Base-by-base conservation (phyloP, 2,888 invertebrate species). In the Acronicta alni region DNA sequence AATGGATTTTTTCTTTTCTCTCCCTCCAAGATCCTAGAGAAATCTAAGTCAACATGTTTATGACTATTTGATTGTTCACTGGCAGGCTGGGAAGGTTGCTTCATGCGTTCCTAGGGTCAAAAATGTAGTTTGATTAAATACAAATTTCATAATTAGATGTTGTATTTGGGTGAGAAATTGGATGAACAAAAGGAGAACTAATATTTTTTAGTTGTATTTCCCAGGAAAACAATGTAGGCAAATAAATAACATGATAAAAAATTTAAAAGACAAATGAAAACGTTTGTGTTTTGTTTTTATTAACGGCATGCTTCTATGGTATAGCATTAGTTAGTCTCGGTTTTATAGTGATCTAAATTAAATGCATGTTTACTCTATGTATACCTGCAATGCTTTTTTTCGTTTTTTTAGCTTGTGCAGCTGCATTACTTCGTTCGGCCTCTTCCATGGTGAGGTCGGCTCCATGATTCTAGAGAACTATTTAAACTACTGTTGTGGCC, bases 1-100 rank as follows among this genome's bases (percentile, higher is more conserved):
- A 97, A 98, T 9, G 97, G 97, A 88, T 97, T 97, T 83, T 96
- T 97, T 51, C 97, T 95, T 83, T 97, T 97, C 48, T 95, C 95
- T 18, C 95, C 88, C 64, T 93, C 86, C 5, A 89, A 70, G 17
- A 94, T 81, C 72, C 91, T 90, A 38, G 95, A 93, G 74, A 95
- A 94, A 81, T 95, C 91, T 75, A 95, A 85, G 49, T 92, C 82
- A 65, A 83, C 77, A 59, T 83, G 66, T 30, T 86, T 82, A 49
- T 83, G 82, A 41, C 59, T 83, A 56, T 75, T 69, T 41, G 80
- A 64, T 69, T 86, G 86, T 73, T 86, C 86, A 77, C 71, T 79
- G 18, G 89, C 78, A 52, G 81, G 78, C 51, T 61, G 69, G 0
- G 84, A 79, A 2, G 91, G 91, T 53, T 92, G 91, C 75, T 82